Base-by-base conservation (phyloP, 2,888 invertebrate species). In the Eupithecia exiguata region DNA sequence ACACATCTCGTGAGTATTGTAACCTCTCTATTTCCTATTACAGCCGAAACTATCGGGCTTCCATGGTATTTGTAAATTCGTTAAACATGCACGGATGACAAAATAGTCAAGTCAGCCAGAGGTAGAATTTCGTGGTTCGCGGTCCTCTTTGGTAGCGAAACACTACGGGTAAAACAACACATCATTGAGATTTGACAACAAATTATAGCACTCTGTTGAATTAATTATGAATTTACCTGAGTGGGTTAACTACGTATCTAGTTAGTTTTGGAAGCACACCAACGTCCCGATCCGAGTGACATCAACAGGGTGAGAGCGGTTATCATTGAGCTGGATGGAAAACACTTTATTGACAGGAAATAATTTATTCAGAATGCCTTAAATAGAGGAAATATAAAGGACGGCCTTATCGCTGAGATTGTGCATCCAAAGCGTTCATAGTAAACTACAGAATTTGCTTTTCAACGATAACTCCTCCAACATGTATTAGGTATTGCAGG, bases 1-100 rank as follows among this genome's bases (percentile, higher is more conserved):
- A 62, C 62, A 35, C 18, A 62, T 62, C 62, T 62, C 62, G 35
- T 62, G 62, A 7, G 62, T 62, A 35, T 21, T 25, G 30, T 62
- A 62, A 9, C 18, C 35, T 62, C 18, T 62, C 62, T 62, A 62
- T 62, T 62, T 35, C 35, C 30, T 35, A 35, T 35, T 62, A 62
- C 62, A 30, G 35, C 18, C 35, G 35, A 9, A 16, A 62, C 58
- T 58, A 58, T 58, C 25, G 25, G 1, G 58, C 25, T 58, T 58
- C 5, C 25, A 25, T 14, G 12, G 25, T 53, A 0, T 25, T 58
- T 58, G 21, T 25, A 62, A 18, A 14, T 62, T 62, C 30, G 6
- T 35, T 62, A 30, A 35, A 62, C 18, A 62, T 18, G 62, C 62
- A 62, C 25, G 12, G 12, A 25, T 58, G 21, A 58, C 21, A 25